These are phyloP conservation scores for Falco concolor DNA, from an alignment of 2,797 vertebrate species.

Conservation along the genomic window DNA sequence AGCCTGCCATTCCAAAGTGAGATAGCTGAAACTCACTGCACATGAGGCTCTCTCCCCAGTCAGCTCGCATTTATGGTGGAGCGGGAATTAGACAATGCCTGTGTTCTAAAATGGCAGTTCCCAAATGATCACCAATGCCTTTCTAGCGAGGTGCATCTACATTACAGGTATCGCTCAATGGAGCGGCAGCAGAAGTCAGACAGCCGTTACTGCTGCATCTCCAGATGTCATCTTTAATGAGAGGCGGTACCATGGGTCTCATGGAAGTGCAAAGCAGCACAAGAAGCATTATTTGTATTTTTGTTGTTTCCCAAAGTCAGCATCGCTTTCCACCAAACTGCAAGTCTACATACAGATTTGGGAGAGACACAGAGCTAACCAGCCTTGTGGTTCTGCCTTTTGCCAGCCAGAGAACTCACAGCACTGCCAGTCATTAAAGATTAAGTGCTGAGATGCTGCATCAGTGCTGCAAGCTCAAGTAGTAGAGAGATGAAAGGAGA, in stretches of 20 bases:
- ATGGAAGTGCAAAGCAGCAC: not conserved
- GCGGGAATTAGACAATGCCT: not conserved
- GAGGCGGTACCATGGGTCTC: not conserved
- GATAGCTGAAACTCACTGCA: not conserved
- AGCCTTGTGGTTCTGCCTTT: not conserved
- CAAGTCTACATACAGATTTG: not conserved
- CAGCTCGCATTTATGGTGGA: not conserved
- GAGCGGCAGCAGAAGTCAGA: not conserved
- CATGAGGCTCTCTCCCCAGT: not conserved
- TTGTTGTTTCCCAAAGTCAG: not conserved
- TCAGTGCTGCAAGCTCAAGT: not conserved
- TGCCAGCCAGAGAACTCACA: not conserved
- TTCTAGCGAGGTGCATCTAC: not conserved
- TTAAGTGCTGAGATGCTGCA: not conserved
- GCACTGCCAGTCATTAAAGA: not conserved
- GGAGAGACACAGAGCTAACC: not conserved
- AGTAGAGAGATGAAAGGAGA: not conserved
- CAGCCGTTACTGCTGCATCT: not conserved
- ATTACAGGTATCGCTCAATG: not conserved
- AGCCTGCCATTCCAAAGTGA: not conserved
- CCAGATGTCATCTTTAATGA: not conserved
- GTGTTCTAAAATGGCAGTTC: not conserved
- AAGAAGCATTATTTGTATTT: not conserved
- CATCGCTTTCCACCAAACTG: not conserved
- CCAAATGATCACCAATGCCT: not conserved